Percentiles rank a stretch among this genome's conserved stretches.
Conservation (phyloP, 2,888 invertebrate genomes). For the Macrostomum cliftonense region DNA sequence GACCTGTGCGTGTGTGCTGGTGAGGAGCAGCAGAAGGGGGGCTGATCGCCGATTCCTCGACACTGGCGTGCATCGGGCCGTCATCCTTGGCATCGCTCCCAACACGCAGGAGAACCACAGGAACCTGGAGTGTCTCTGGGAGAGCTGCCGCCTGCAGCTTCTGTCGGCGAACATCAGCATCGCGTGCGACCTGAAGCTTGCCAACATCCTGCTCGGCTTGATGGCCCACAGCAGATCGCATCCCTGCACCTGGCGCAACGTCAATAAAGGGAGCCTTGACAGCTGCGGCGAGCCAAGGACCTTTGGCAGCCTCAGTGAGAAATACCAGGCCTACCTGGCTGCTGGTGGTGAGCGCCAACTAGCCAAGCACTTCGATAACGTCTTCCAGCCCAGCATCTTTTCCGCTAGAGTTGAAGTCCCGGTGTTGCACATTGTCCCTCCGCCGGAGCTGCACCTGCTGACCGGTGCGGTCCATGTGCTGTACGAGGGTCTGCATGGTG, state of each 20-base stretch:
- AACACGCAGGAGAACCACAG: constrained; percentile 1
- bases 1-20: neutral
- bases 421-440: constrained; percentile 5
- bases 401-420: neutral
- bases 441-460: constrained; percentile 3
- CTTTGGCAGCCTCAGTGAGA: constrained; percentile 6
- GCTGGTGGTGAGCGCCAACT: constrained; percentile 2
- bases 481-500: constrained; percentile 4
- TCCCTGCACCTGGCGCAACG: constrained; percentile 9
- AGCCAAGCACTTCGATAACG: constrained; percentile 7
- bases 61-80: constrained; percentile 6
- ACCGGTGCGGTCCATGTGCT: neutral
- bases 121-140: constrained; percentile 1
- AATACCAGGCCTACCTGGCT: constrained; percentile 7
- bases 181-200: constrained; percentile 7
- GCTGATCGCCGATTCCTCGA: neutral
- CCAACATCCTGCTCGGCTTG: constrained; percentile 7
- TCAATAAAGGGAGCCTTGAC: constrained; percentile 4
- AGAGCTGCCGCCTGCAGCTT: neutral
- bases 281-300: constrained; percentile 4
- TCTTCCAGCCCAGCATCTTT: constrained; percentile 3
- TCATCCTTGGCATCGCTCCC: constrained; percentile 3
- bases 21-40: neutral
- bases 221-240: constrained; percentile 1
- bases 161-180: constrained; percentile 2